These are phyloP conservation scores for Aporophyla lueneburgensis DNA, from an alignment of 2,888 invertebrate species.

Conservation along the genomic window DNA sequence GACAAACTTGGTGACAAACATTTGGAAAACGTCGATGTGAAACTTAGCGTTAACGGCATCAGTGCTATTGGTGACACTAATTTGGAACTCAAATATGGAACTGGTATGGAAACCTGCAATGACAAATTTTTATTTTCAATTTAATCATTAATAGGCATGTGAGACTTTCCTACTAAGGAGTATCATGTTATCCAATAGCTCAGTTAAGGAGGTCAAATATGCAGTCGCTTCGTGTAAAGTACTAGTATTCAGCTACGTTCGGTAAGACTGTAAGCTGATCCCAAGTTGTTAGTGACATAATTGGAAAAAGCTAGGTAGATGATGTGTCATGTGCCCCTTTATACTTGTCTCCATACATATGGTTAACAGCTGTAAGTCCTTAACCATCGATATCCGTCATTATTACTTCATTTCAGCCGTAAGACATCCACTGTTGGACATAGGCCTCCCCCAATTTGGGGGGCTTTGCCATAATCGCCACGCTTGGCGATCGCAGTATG, in stretches of 20 bases:
- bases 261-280: too few relatives aligned
- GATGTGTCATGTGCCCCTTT: background rate
- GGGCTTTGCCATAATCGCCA: too few relatives aligned
- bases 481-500: too few relatives aligned
- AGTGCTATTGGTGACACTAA: slow-evolving; percentile 80
- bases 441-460: too few relatives aligned
- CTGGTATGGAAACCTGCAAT: slow-evolving; percentile 70
- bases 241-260: too few relatives aligned
- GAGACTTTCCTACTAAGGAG: background rate
- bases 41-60: slow-evolving; percentile 78
- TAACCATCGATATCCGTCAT: too few relatives aligned
- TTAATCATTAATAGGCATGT: background rate
- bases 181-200: background rate
- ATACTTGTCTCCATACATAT: background rate
- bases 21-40: slow-evolving; percentile 74
- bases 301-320: background rate
- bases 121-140: background rate
- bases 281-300: too few relatives aligned
- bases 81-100: slow-evolving; percentile 76
- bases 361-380: background rate
- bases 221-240: background rate
- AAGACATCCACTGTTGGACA: too few relatives aligned
- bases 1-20: slow-evolving; percentile 67
- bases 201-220: background rate
- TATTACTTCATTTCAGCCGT: too few relatives aligned